A percentile compares a stretch with the other conserved stretches of the same genome.
phyloP scores from a whole-genome alignment of 2,113 vertebrate genomes.

The Triplophysa siluroides region DNA sequence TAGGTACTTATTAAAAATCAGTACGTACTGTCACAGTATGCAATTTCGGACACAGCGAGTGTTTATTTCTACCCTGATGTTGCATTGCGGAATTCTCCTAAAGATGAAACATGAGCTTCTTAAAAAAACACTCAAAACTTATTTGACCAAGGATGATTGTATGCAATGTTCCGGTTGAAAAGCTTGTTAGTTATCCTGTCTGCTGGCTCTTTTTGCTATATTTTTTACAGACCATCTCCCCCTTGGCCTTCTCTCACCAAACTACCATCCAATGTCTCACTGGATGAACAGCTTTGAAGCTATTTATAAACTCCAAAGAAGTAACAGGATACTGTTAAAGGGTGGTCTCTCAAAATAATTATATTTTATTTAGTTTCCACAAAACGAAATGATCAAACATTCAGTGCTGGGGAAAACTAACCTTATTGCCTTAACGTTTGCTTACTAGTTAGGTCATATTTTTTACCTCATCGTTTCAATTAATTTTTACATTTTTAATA shows the following conservation, averaged over 20 bases:
- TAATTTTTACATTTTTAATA: too few relatives aligned
- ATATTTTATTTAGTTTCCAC: neutral
- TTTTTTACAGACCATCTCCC: constrained; percentile 26
- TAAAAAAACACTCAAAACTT: neutral
- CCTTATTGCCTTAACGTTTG: constrained; percentile 2
- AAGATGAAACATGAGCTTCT: neutral
- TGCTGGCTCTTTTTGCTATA: neutral
- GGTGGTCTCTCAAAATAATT: neutral
- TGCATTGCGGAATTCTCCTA: neutral
- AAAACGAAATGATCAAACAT: neutral
- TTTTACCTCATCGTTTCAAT: neutral
- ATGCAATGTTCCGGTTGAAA: constrained; percentile 12
- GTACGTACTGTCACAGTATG: too few relatives aligned
- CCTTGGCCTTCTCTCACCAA: constrained; percentile 23
- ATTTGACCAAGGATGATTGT: constrained; percentile 19
- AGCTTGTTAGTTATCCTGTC: constrained; percentile 31
- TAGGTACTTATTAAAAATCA: too few relatives aligned
- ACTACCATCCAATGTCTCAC: constrained; percentile 12
- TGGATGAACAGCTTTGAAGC: constrained; percentile 24
- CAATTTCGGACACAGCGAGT: too few relatives aligned
- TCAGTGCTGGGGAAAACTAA: neutral
- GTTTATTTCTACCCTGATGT: neutral
- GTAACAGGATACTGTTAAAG: constrained; percentile 25
- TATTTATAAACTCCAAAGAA: constrained; percentile 31
- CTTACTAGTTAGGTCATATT: neutral